Evolutionary conservation across 2,113 vertebrate species (phyloP).

Genomic region (Coturnix japonica): DNA sequence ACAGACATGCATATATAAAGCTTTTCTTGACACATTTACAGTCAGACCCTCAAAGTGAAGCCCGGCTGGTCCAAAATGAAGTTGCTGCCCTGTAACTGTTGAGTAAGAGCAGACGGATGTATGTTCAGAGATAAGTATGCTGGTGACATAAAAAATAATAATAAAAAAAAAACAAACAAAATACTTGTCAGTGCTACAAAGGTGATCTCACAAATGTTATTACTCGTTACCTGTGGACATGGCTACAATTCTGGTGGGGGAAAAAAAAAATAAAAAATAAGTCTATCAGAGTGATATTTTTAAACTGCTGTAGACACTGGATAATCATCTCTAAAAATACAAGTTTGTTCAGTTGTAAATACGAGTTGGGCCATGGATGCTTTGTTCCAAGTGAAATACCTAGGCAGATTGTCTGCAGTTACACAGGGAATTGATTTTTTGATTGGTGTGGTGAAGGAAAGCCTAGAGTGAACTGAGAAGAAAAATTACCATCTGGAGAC

Average conservation of each 20-base stretch:
- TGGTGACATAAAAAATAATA: background rate
- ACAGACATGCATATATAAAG: background rate
- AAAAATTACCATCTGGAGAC: constrained; percentile 4
- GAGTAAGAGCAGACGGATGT: background rate
- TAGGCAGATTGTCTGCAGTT: background rate
- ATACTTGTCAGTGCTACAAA: background rate
- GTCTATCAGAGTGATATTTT: background rate
- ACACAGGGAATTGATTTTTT: background rate
- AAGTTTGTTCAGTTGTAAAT: background rate
- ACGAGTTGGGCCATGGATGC: background rate
- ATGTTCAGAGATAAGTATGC: background rate
- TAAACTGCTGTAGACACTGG: background rate
- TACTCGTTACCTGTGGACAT: background rate
- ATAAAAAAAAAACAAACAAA: background rate
- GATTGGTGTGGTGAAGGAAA: background rate
- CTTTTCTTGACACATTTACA: background rate
- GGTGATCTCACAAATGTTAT: background rate
- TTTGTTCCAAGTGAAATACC: background rate
- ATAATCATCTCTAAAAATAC: background rate
- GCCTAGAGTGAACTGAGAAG: background rate
- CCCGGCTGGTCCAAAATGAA: background rate
- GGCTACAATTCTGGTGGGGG: background rate
- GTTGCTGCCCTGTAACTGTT: background rate
- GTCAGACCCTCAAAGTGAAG: background rate
- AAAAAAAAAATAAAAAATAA: no score